These are phyloP conservation scores for Rhea americana DNA, from an alignment of 2,113 vertebrate genomes.

Conservation along the genomic window DNA sequence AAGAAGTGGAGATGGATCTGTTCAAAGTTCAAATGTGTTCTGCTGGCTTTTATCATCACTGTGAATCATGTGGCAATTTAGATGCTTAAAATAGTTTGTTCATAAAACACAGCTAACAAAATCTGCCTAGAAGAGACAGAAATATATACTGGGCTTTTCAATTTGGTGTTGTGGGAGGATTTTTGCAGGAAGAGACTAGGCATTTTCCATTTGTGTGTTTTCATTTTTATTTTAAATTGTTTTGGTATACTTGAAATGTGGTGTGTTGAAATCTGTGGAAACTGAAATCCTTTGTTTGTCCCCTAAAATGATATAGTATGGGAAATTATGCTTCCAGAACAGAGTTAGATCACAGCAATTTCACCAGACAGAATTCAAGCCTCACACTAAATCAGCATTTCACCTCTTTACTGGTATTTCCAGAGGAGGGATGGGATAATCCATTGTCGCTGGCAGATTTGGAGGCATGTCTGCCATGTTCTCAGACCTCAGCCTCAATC, in stretches of 20 bases:
- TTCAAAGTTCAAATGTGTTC: conserved; percentile 51
- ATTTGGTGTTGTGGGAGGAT: neutral
- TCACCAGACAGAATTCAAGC: neutral
- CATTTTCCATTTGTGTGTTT: neutral
- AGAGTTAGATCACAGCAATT: neutral
- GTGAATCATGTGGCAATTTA: conserved; percentile 56
- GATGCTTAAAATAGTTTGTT: conserved; percentile 54
- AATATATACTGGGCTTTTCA: neutral
- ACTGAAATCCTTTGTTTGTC: neutral
- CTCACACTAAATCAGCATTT: neutral
- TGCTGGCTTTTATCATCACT: conserved; percentile 47
- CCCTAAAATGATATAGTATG: neutral
- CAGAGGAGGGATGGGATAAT: neutral
- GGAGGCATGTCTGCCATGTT: neutral
- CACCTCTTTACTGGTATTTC: neutral
- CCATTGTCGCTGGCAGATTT: neutral
- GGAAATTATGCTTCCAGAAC: neutral
- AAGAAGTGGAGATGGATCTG: conserved; percentile 39
- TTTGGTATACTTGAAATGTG: neutral
- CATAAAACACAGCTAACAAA: conserved; percentile 26
- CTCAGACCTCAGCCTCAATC: neutral
- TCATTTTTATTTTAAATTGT: neutral
- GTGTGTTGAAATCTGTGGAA: neutral
- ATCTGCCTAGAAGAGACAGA: conserved; percentile 1
- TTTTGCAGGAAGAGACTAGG: neutral